Base-by-base conservation (phyloP, 2,888 invertebrate genomes). In the Mylabris sibirica region DNA sequence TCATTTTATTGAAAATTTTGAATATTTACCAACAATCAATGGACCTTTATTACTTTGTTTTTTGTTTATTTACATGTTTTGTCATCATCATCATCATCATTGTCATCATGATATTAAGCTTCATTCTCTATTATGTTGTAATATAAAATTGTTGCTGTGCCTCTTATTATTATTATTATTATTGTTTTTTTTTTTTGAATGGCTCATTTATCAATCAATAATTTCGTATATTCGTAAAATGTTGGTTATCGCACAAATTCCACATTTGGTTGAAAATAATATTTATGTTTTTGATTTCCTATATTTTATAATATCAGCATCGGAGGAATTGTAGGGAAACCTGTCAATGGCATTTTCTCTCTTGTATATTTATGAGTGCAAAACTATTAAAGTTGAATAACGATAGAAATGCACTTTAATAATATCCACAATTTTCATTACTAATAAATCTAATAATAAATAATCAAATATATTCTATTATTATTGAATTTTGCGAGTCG, bases 311-410 rank as follows among this genome's bases (percentile, higher is more conserved):
- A 53, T 12, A 53, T 12, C 22, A 53, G 22, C 53, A 2, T 24
- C n/a, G n/a, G 8, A 9, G 14, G 20, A 53, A 53, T 24, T 24
- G 22, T 24, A 12, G 53, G 17, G 49, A 20, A 49, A 24, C 12
- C 53, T 53, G 53, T 24, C 24, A 53, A 22, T 53, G 53, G 24
- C 53, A 53, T 53, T 24, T 53, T 24, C 53, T 26, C 26, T 26
- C 5, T 30, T 14, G n/a, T n/a, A 57, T 57, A 26, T 57, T 26
- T 57, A 26, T 57, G 57, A 14, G 57, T 57, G 26, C 1, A 4
- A 26, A 57, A 57, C 57, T 57, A 26, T 26, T 57, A 26, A 57
- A 57, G 3, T 57, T 57, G 24, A 57, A 57, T 57, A 12, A 17
- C 9, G n/a, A 44, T 44, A 44, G n/a, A 3, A 11, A 11, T 44